A percentile compares a stretch with the other conserved stretches of the same genome.
phyloP scores from a whole-genome alignment of 1,140 invertebrate genomes.

The Dicyema japonicum region DNA sequence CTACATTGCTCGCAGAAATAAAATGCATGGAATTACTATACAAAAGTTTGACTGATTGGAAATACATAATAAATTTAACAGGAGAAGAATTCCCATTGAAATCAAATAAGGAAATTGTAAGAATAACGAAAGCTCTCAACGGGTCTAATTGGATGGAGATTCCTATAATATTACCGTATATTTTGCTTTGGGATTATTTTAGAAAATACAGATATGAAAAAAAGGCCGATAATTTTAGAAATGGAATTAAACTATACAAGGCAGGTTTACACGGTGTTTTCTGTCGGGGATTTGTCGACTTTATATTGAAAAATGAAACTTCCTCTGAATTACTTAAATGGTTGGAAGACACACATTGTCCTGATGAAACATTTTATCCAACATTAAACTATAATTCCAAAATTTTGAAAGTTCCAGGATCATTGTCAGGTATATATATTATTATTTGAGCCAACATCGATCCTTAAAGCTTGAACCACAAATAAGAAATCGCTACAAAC shows the following conservation, averaged over 20 bases:
- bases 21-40: constrained; percentile 2
- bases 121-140: constrained; percentile 9
- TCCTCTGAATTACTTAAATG: constrained; percentile 2
- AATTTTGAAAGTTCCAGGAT: constrained; percentile 4
- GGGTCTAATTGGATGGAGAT: constrained; percentile 9
- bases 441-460: background rate
- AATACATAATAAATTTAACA: constrained; percentile 9
- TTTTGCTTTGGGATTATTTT: no score
- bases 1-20: constrained; percentile 1
- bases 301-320: constrained; percentile 1
- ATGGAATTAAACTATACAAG: no score
- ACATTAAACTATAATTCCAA: constrained; percentile 5
- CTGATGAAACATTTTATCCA: constrained; percentile 6
- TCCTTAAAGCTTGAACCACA: no score
- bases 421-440: constrained; percentile 2
- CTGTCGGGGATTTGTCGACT: constrained; percentile 4
- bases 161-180: no score
- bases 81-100: constrained; percentile 9
- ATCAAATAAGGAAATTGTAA: constrained; percentile 11
- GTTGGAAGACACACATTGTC: constrained; percentile 2
- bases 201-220: no score
- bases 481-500: constrained; percentile 2
- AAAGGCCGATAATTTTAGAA: no score
- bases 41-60: constrained; percentile 6
- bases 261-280: constrained; percentile 1